These are phyloP conservation scores for Phalera bucephala DNA, from an alignment of 2,888 invertebrate genomes.

Conservation along the genomic window DNA sequence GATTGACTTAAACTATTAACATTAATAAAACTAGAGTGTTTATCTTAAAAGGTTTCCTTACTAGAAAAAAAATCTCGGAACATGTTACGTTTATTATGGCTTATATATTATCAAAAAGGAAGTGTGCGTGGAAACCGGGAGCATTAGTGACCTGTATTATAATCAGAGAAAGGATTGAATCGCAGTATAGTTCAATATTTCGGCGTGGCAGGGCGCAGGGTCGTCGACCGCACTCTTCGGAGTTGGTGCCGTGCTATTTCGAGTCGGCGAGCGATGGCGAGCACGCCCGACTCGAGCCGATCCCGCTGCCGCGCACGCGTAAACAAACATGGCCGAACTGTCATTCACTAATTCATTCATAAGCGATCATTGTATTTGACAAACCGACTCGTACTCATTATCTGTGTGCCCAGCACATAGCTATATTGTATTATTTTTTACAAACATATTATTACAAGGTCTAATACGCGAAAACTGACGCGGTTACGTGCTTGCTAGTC, in stretches of 20 bases:
- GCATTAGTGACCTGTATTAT: slow-evolving; percentile 46
- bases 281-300: slow-evolving; percentile 62
- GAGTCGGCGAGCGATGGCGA: slow-evolving; percentile 66
- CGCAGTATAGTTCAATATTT: slow-evolving; percentile 71
- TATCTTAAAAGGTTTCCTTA: not conserved
- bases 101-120: slow-evolving; percentile 20
- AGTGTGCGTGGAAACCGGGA: slow-evolving; percentile 22
- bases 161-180: slow-evolving; percentile 63
- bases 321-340: slow-evolving; percentile 80
- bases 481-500: too few relatives aligned
- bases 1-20: too few relatives aligned
- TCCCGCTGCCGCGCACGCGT: slow-evolving; percentile 66
- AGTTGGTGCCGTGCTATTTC: slow-evolving; percentile 78
- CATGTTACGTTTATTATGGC: too few relatives aligned
- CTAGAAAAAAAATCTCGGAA: not conserved
- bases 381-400: slow-evolving; percentile 63
- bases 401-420: slow-evolving; percentile 34
- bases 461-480: slow-evolving; percentile 8
- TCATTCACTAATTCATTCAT: slow-evolving; percentile 82
- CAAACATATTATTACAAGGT: slow-evolving; percentile 8
- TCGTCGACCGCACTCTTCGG: slow-evolving; percentile 75
- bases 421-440: slow-evolving; percentile 22
- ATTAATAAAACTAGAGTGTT: too few relatives aligned
- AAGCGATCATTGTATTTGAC: slow-evolving; percentile 72
- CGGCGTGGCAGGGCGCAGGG: slow-evolving; percentile 73